Percentiles rank a stretch among this genome's conserved stretches.
Evolutionary conservation across 2,113 vertebrate genomes (phyloP).

Genomic region (Chascanopsetta lugubris): DNA sequence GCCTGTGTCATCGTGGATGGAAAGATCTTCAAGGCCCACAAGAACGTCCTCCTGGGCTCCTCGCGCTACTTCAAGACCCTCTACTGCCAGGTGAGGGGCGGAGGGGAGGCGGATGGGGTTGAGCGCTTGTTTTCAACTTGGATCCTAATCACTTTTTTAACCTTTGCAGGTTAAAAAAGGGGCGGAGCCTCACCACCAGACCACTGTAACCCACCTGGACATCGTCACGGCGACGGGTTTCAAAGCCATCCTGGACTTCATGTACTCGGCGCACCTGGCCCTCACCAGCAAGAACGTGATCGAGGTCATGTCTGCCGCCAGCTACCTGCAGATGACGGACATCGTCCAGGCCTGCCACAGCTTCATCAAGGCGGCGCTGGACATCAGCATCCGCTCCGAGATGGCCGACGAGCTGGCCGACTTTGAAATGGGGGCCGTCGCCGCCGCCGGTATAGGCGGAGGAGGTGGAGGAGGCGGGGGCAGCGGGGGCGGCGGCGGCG

Average conservation of each 20-base stretch:
- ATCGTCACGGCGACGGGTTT: slow-evolving; percentile 98
- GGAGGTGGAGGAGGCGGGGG: slow-evolving; percentile 64
- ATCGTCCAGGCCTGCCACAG: slow-evolving; percentile 97
- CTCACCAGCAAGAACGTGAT: slow-evolving; percentile 98
- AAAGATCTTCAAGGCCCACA: slow-evolving; percentile 97
- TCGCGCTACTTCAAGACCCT: slow-evolving; percentile 99
- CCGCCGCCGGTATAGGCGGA: slow-evolving; percentile 80
- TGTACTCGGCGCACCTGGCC: slow-evolving; percentile 96
- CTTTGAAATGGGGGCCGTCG: slow-evolving; percentile 87
- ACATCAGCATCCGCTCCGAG: slow-evolving; percentile 97
- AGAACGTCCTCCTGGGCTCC: slow-evolving; percentile 95
- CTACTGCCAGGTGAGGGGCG: slow-evolving; percentile 88
- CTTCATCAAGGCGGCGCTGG: slow-evolving; percentile 96
- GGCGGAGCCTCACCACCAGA: slow-evolving; percentile 87
- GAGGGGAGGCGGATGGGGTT: not conserved
- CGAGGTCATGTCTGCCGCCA: slow-evolving; percentile 98
- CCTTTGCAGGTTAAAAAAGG: slow-evolving; percentile 88
- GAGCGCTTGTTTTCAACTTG: not conserved
- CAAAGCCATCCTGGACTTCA: slow-evolving; percentile 98
- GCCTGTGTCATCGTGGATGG: slow-evolving; percentile 96
- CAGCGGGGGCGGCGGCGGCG: no score
- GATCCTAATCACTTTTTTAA: no score
- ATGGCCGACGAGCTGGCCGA: slow-evolving; percentile 90
- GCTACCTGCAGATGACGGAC: slow-evolving; percentile 99
- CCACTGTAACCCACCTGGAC: slow-evolving; percentile 96